Base-by-base conservation (phyloP, 2,888 invertebrate genomes). In the Carcina quercana region DNA sequence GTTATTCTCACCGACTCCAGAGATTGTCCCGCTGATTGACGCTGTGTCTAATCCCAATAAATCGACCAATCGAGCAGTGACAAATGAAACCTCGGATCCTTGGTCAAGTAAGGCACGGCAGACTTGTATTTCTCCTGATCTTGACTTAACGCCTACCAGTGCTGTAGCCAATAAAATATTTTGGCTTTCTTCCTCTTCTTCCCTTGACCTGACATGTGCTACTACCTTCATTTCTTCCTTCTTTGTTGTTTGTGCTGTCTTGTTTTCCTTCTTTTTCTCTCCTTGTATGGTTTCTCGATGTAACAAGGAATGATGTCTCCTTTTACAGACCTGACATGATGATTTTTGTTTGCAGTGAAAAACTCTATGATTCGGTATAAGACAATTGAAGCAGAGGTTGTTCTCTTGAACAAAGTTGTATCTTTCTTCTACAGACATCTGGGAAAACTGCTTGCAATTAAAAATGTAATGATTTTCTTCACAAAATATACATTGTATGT, bases 81-180 rank as follows among this genome's bases (percentile, higher is more conserved):
- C 33, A 25, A 50, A 49, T 25, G 50, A 45, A 28, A 48, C 50
- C 34, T 47, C 43, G 21, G 48, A 50, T 2, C 48, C 50, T 35
- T 48, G 48, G 32, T 50, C 45, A 35, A 50, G 40, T 19, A 48
- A 37, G 19, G 41, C 43, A 32, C 47, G 40, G 32, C 45, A 37
- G 25, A 38, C 28, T 26, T 42, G 40, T 38, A 32, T 35, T 7
- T 32, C 13, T 11, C 40, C 45, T 24, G 38, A 14, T 2, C 28
- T 31, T 15, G 41, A 37, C 27, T 14, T 36, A n/a, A 44, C 40
- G 10, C 36, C 20, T 14, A 40, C 39, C 24, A 31, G 30, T 28
- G 40, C 40, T 32, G 36, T 27, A 3, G 46, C 43, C 12, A 7
- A 19, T 4, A n/a, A n/a, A n/a, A n/a, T n/a, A n/a, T n/a, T 28